Evolutionary conservation across 2,888 invertebrate genomes (phyloP).

Genomic region (Cistogaster globosa): DNA sequence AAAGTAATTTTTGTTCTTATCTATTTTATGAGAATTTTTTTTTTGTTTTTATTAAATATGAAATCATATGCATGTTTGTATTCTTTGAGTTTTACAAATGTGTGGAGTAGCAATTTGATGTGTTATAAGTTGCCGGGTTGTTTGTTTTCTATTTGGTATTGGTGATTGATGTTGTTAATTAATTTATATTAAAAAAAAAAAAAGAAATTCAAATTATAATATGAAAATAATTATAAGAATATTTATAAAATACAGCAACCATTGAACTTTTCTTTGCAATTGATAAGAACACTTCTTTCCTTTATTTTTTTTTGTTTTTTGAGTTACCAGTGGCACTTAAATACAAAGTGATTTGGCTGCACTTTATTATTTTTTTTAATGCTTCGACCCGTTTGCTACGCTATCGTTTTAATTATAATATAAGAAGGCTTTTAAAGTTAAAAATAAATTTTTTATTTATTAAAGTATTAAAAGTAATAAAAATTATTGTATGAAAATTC

Average conservation of each 20-base stretch:
- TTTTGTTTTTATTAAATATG: neutral
- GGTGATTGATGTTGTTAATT: conserved; percentile 23
- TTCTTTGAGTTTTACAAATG: conserved; percentile 4
- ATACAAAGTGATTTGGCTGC: conserved; percentile 13
- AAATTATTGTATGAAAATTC: too few species aligned
- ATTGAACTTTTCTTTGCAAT: conserved; percentile 54
- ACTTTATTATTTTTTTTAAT: neutral
- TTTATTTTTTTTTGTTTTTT: conserved; percentile 27
- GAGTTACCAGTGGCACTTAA: conserved; percentile 21
- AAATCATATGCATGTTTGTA: conserved; percentile 15
- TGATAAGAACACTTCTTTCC: conserved; percentile 50
- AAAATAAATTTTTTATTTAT: too few species aligned
- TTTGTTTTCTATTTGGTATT: conserved; percentile 33
- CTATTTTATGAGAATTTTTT: conserved; percentile 45
- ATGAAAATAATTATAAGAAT: conserved; percentile 5
- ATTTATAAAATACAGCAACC: conserved; percentile 50
- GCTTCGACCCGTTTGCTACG: too few species aligned
- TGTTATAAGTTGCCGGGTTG: conserved; percentile 1
- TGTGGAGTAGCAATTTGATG: conserved; percentile 17
- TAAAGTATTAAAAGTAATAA: too few species aligned
- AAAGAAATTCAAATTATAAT: neutral
- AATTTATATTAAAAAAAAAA: conserved; percentile 13
- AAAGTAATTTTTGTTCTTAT: conserved; percentile 40
- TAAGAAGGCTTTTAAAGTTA: too few species aligned
- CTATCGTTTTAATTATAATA: too few species aligned